Evolutionary conservation across 2,113 vertebrate species (phyloP), one percentile per base, ranked within the genome.

Genomic region (Terrapene triunguis): DNA sequence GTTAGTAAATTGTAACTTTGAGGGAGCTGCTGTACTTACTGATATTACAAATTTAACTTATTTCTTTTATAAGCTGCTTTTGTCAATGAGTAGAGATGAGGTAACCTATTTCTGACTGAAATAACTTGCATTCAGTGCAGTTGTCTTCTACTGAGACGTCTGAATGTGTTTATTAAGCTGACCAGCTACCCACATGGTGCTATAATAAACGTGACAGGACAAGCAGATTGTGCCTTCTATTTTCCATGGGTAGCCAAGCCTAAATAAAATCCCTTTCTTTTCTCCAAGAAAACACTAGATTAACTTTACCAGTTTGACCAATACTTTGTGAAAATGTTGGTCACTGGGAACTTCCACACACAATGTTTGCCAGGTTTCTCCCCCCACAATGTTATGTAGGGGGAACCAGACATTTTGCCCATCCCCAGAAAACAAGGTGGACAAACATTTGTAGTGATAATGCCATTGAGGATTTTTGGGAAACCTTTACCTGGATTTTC

Each of bases 61-160:
- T 50, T 80, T 53, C 16, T 17, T 84, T 89, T 84, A 74, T 48
- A 84, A 69, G 24, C 24, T 86, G 35, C 17, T 88, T 81, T 93
- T 27, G 6, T 85, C 50, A 8, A 0, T 80, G 10, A 54, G 51
- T 88, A 85, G 42, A 87, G 65, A 79, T 81, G 19, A 82, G 82
- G 21, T 57, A 55, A 69, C 44, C 89, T 81, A 14, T 86, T 82
- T 89, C 57, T 87, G 29, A 12, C 47, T 59, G 21, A 47, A 65
- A 2, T 81, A 74, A 50, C 3, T 44, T 88, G 51, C 2, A 5
- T 32, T 32, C 44, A 48, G 7, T 78, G 82, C 22, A 53, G 29
- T 24, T 17, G 2, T 32, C 29, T 0, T 0, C 87, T 54, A 72
- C 29, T 0, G 0, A 21, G 48, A 57, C 22, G 17, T 42, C 27